Evolutionary conservation across 2,113 vertebrate genomes (phyloP), one percentile per base, ranked within the genome.

Genomic region (Chionodraco myersi): DNA sequence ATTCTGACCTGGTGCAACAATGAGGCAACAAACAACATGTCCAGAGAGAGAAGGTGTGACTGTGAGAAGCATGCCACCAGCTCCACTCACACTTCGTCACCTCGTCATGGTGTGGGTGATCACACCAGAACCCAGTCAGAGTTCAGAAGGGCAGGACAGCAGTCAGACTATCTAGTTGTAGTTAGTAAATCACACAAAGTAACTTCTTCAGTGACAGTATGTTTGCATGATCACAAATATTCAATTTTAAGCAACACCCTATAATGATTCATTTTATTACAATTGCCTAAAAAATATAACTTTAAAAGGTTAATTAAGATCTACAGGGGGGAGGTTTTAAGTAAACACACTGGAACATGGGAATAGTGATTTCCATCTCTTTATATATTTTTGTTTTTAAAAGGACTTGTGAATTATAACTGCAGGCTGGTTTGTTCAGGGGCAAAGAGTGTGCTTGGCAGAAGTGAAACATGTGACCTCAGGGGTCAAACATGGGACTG

Each of bases 61-160:
- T 61, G 72, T 91, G 91, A 82, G 91, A 92, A 90, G 67, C 15
- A 1, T 0, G 18, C 9, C 23, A 63, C 71, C 75, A 51, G 63
- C 63, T 59, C 8, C 58, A 58, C 57, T 91, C 86, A 85, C 89
- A 82, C 54, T 26, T 87, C 18, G 48, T 72, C 88, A 90, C 90
- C 83, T 92, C 56, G 7, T 21, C 13, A 6, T 14, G 73, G 92
- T 88, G 91, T 87, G 67, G 72, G 70, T n/a, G 69, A 49, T 92
- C 86, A 80, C 90, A 86, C 91, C 84, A 45, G 1, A 13, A 41
- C 73, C 58, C 53, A 47, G 75, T 34, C 79, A 75, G 13, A 86
- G 80, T 67, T 91, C 85, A 82, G 79, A 51, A 66, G 18, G 30
- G 23, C 68, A 71, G n/a, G 54, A 10, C 67, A 14, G 30, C 41